These are phyloP conservation scores for Vulpes lagopus DNA, from an alignment of 2,113 vertebrate species.

Conservation along the genomic window DNA sequence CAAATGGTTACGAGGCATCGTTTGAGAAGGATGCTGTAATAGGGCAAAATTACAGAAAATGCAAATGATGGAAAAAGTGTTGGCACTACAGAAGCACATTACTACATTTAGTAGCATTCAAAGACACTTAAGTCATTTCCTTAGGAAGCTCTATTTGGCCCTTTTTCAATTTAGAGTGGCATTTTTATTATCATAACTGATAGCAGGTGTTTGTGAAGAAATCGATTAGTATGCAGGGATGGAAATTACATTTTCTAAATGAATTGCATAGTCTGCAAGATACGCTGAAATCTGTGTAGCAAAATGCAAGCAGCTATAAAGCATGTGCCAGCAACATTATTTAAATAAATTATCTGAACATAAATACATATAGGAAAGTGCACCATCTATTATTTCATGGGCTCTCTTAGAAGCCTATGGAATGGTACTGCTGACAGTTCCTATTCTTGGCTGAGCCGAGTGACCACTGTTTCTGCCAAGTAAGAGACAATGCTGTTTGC, in stretches of 20 bases:
- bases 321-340: conserved; percentile 84
- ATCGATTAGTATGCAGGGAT: conserved; percentile 93
- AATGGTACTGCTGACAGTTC: conserved; percentile 49
- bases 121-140: conserved; percentile 93
- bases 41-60: conserved; percentile 85
- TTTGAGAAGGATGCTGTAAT: conserved; percentile 76
- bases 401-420: conserved; percentile 55
- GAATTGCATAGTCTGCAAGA: conserved; percentile 90
- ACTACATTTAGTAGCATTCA: conserved; percentile 89
- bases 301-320: conserved; percentile 88
- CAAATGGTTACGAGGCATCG: conserved; percentile 68
- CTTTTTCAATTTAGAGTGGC: conserved; percentile 91
- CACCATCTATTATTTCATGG: conserved; percentile 79
- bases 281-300: conserved; percentile 88
- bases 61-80: conserved; percentile 86
- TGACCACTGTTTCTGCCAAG: conserved; percentile 76
- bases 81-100: conserved; percentile 87
- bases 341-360: conserved; percentile 87
- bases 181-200: conserved; percentile 93
- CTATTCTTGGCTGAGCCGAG: conserved; percentile 71
- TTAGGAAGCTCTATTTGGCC: conserved; percentile 90
- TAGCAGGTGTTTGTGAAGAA: conserved; percentile 92
- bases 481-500: conserved; percentile 64
- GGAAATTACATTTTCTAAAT: conserved; percentile 92
- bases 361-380: conserved; percentile 83